A percentile compares a stretch with the other conserved stretches of the same genome.
phyloP scores from a whole-genome alignment of 2,888 invertebrate species.

The Osedax fenrisi region DNA sequence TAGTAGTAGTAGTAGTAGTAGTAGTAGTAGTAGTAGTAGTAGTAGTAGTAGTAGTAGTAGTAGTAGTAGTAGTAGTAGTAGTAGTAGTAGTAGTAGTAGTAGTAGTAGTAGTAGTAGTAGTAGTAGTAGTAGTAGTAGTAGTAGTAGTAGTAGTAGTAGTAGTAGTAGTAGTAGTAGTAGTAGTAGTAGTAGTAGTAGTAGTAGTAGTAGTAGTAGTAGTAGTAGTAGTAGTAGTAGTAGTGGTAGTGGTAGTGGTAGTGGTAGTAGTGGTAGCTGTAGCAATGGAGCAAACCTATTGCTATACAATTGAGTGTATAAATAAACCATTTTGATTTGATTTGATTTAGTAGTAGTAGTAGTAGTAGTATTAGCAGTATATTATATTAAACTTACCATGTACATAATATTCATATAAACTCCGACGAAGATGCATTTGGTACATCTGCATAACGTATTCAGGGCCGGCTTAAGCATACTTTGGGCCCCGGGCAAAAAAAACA shows the following conservation, averaged over 20 bases:
- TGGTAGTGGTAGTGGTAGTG: constrained; percentile 28
- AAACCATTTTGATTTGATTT: no score
- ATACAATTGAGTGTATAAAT: no score
- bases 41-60: neutral
- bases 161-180: constrained; percentile 12
- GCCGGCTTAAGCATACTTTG: no score
- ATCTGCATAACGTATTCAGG: no score
- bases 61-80: constrained; percentile 8
- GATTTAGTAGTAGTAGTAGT: no score
- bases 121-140: constrained; percentile 30
- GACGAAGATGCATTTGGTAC: no score
- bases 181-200: constrained; percentile 19
- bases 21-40: constrained; percentile 27
- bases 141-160: constrained; percentile 26
- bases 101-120: constrained; percentile 25
- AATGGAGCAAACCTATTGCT: no score
- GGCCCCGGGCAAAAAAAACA: no score
- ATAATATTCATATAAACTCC: no score
- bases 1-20: constrained; percentile 37
- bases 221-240: constrained; percentile 29
- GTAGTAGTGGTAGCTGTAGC: constrained; percentile 27
- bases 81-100: neutral
- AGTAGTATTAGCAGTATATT: no score
- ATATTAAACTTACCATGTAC: no score
- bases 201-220: constrained; percentile 26